phyloP scores from a whole-genome alignment of 2,888 invertebrate genomes.

The Melieria picta region DNA sequence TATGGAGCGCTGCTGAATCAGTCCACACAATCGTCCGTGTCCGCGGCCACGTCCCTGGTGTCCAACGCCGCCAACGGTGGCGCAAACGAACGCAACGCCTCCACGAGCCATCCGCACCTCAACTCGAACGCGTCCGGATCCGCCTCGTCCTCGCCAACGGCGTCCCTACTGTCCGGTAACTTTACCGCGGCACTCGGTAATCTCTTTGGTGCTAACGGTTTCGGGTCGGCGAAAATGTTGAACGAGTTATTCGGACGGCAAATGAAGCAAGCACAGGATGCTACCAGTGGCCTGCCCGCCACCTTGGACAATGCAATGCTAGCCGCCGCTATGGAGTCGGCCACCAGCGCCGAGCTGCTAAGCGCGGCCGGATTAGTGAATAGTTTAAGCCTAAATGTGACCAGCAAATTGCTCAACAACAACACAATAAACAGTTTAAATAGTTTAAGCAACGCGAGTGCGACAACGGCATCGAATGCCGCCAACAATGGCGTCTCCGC shows the following conservation, averaged over 20 bases:
- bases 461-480: slow-evolving; percentile 1
- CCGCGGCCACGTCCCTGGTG: slow-evolving; percentile 31
- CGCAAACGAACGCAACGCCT: slow-evolving; percentile 39
- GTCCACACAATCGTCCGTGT: slow-evolving; percentile 36
- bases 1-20: slow-evolving; percentile 86
- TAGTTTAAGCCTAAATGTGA: slow-evolving; percentile 50
- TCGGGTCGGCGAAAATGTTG: slow-evolving; percentile 90
- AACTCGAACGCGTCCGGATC: slow-evolving; percentile 51
- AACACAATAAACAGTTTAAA: slow-evolving; percentile 50
- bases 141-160: slow-evolving; percentile 45
- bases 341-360: slow-evolving; percentile 63
- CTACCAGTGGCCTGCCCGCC: slow-evolving; percentile 66
- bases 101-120: slow-evolving; percentile 27
- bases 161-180: slow-evolving; percentile 52
- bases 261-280: slow-evolving; percentile 76
- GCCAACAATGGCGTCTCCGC: slow-evolving; percentile 24
- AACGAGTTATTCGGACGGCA: slow-evolving; percentile 88
- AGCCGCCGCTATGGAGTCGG: slow-evolving; percentile 65
- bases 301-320: slow-evolving; percentile 67
- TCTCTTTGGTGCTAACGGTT: slow-evolving; percentile 84
- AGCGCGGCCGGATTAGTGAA: slow-evolving; percentile 63
- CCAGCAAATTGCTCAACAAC: slow-evolving; percentile 57
- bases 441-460: slow-evolving; percentile 42
- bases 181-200: slow-evolving; percentile 59
- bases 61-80: slow-evolving; percentile 29